Percentiles rank a stretch among this genome's conserved stretches.
These are phyloP conservation scores for Nannoperca obscura DNA, from an alignment of 2,797 vertebrate species.

Conservation along the genomic window DNA sequence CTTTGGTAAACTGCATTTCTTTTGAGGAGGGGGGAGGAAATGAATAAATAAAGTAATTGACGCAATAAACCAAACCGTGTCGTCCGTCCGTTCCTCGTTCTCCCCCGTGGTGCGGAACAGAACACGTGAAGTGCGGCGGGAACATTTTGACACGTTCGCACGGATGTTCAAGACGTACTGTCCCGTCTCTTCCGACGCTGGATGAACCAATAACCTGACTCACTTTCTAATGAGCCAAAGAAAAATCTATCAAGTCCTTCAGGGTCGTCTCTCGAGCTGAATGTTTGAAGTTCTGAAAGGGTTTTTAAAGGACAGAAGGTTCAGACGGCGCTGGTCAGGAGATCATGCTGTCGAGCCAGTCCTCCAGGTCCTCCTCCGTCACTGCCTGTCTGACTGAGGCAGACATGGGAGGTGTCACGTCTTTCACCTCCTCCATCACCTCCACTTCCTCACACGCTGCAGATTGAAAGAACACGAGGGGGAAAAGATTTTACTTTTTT, in stretches of 20 bases:
- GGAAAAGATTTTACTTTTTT: not conserved
- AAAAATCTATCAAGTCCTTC: not conserved
- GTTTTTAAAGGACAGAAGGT: not conserved
- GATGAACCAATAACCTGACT: not conserved
- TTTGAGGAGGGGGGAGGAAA: constrained; percentile 82
- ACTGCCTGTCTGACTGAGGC: constrained; percentile 69
- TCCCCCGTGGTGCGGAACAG: constrained; percentile 33
- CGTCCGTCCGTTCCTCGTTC: not conserved
- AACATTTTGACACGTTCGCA: constrained; percentile 47
- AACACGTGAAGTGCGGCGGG: constrained; percentile 11
- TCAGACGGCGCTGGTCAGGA: constrained; percentile 69
- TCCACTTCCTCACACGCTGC: constrained; percentile 53
- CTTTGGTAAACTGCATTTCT: constrained; percentile 86
- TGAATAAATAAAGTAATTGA: constrained; percentile 90
- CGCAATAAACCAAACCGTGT: constrained; percentile 87
- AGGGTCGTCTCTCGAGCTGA: not conserved
- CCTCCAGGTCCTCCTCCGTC: constrained; percentile 91
- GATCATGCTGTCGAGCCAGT: constrained; percentile 98
- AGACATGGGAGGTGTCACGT: constrained; percentile 25
- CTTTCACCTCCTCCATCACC: constrained; percentile 35
- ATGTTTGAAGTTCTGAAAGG: no score
- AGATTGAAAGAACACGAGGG: constrained; percentile 16
- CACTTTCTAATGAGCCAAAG: not conserved
- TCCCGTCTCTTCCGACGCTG: constrained; percentile 18
- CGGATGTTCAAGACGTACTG: constrained; percentile 22